Conservation (phyloP, 2,113 vertebrate species). For the Ciconia stormi region DNA sequence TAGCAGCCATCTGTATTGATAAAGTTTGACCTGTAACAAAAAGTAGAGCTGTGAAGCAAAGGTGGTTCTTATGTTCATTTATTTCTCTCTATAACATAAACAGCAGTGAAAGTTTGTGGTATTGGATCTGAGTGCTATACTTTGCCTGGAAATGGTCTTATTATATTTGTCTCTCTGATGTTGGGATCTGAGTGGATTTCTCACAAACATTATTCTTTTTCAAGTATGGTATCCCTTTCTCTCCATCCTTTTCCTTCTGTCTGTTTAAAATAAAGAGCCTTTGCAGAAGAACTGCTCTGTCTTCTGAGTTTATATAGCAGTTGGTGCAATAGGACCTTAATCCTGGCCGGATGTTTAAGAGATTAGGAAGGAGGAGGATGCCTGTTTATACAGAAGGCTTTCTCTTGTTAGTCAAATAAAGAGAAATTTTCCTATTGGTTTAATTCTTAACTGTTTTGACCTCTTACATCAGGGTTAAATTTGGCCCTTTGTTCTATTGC, state of each 20-base stretch:
- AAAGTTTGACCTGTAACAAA: neutral
- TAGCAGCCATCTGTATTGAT: neutral
- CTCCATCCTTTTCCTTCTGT: neutral
- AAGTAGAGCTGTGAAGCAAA: neutral
- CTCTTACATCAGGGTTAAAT: conserved; percentile 63
- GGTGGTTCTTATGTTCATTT: neutral
- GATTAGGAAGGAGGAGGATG: conserved; percentile 56
- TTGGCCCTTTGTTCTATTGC: conserved; percentile 55
- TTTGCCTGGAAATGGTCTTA: neutral
- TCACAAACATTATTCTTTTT: neutral
- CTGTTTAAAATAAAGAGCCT: conserved; percentile 2
- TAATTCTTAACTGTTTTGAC: conserved; percentile 66
- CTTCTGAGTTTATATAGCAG: conserved; percentile 55
- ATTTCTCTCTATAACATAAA: neutral
- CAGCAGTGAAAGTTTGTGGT: neutral
- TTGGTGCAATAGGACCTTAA: conserved; percentile 48
- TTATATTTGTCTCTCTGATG: neutral
- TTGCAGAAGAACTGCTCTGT: conserved; percentile 32
- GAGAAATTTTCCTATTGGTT: conserved; percentile 56
- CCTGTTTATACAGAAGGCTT: conserved; percentile 63
- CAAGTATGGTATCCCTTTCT: neutral
- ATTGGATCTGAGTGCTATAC: neutral
- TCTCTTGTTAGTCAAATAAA: conserved; percentile 64
- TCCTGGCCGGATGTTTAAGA: conserved; percentile 66
- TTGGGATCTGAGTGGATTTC: neutral